Evolutionary conservation across 2,113 vertebrate species (phyloP).

Genomic region (Panthera uncia): DNA sequence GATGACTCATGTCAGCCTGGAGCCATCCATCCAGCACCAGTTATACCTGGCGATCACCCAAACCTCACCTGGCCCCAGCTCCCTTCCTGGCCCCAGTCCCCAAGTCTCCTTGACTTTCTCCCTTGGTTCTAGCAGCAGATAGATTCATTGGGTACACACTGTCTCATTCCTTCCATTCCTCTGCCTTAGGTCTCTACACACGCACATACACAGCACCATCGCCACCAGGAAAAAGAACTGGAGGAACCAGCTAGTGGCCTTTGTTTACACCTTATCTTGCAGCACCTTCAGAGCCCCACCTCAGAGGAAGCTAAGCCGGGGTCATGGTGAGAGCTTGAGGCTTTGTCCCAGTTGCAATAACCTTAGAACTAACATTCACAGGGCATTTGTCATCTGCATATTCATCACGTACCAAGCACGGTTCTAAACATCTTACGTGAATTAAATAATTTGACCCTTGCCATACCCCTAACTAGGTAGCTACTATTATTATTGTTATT

Average conservation of each 20-base stretch:
- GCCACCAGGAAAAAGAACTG: not conserved
- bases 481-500: not conserved
- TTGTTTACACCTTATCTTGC: not conserved
- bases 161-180: not conserved
- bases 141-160: not conserved
- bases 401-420: not conserved
- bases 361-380: not conserved
- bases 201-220: not conserved
- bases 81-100: not conserved
- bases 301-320: not conserved
- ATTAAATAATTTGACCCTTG: not conserved
- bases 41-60: not conserved
- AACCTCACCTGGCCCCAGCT: not conserved
- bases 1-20: not conserved
- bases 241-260: slow-evolving; percentile 13
- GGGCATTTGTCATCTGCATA: not conserved
- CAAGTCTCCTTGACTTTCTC: not conserved
- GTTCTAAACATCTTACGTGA: not conserved
- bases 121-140: not conserved
- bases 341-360: not conserved
- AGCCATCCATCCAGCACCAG: not conserved
- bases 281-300: not conserved
- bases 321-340: not conserved
- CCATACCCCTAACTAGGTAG: not conserved
- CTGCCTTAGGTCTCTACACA: not conserved